These are phyloP conservation scores for Melanotaenia pygmaea DNA, from an alignment of 2,797 vertebrate genomes.

Conservation along the genomic window DNA sequence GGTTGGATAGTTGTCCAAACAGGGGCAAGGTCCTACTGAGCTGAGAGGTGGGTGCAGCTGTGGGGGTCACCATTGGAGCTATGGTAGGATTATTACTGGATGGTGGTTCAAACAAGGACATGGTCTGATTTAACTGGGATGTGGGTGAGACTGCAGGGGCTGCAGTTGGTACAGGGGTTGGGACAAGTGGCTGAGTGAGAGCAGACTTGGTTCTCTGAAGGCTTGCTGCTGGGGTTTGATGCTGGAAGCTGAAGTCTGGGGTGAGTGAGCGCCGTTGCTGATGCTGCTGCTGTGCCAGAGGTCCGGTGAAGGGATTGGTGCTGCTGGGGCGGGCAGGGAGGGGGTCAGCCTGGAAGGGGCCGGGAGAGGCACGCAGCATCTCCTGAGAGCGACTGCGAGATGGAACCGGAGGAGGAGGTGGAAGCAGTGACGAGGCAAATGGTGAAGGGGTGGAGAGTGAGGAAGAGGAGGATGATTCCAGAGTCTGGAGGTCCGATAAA, in stretches of 20 bases:
- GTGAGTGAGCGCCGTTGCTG: slow-evolving; percentile 79
- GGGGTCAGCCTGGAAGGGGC: slow-evolving; percentile 77
- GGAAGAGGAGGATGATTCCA: slow-evolving; percentile 72
- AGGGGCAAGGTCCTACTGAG: slow-evolving; percentile 66
- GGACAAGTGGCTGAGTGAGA: slow-evolving; percentile 62
- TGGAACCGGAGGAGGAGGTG: slow-evolving; percentile 85
- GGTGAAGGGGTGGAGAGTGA: slow-evolving; percentile 77
- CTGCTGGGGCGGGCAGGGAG: slow-evolving; percentile 78
- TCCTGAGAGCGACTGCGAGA: slow-evolving; percentile 87
- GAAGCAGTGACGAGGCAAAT: slow-evolving; percentile 71
- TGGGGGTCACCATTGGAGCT: slow-evolving; percentile 25
- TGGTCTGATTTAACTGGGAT: slow-evolving; percentile 61
- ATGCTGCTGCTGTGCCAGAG: slow-evolving; percentile 62
- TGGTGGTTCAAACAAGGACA: slow-evolving; percentile 56
- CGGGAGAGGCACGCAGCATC: slow-evolving; percentile 78
- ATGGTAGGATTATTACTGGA: slow-evolving; percentile 31
- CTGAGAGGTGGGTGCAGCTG: slow-evolving; percentile 32
- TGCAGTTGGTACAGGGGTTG: slow-evolving; percentile 29
- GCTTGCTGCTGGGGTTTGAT: slow-evolving; percentile 52
- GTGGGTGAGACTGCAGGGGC: slow-evolving; percentile 32
- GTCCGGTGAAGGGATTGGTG: slow-evolving; percentile 85
- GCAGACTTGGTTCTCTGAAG: slow-evolving; percentile 67
- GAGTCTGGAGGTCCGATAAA: slow-evolving; percentile 69
- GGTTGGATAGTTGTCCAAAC: slow-evolving; percentile 45
- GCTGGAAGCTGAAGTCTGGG: slow-evolving; percentile 73